Evolutionary conservation across 2,797 vertebrate genomes (phyloP).

Genomic region (Anisognathus igniventris): DNA sequence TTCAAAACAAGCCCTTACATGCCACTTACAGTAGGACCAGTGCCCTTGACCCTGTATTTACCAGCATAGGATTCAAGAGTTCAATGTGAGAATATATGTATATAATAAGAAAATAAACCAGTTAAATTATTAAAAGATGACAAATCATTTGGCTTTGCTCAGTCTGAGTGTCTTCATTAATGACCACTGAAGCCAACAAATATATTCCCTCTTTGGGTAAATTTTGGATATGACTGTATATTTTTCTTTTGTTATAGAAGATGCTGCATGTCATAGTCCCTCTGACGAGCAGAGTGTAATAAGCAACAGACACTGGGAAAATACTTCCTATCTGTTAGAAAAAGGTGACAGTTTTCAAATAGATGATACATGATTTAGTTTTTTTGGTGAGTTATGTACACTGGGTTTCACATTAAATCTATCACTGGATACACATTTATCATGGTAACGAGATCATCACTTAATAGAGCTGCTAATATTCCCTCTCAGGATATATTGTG

Average conservation of each 20-base stretch:
- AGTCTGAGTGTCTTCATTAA: not conserved
- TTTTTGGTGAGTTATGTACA: not conserved
- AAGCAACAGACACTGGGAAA: not conserved
- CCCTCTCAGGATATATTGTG: not conserved
- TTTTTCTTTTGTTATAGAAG: not conserved
- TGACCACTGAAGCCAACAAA: not conserved
- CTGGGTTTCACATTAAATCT: not conserved
- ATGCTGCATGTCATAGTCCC: not conserved
- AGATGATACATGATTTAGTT: not conserved
- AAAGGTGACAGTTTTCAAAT: not conserved
- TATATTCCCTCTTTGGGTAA: not conserved
- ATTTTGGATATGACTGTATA: not conserved
- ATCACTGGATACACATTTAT: not conserved
- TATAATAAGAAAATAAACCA: not conserved
- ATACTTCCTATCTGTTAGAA: not conserved
- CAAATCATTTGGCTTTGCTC: not conserved
- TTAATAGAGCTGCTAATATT: slow-evolving; percentile 23
- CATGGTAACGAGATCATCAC: not conserved
- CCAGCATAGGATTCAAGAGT: not conserved
- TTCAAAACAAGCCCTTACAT: not conserved
- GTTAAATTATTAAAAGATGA: not conserved
- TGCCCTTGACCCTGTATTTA: not conserved
- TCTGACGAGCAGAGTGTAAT: not conserved
- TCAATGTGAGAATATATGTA: not conserved
- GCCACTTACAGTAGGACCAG: not conserved